A percentile compares a stretch with the other conserved stretches of the same genome.
phyloP scores from a whole-genome alignment of 2,113 vertebrate genomes.

The Notothenia coriiceps region DNA sequence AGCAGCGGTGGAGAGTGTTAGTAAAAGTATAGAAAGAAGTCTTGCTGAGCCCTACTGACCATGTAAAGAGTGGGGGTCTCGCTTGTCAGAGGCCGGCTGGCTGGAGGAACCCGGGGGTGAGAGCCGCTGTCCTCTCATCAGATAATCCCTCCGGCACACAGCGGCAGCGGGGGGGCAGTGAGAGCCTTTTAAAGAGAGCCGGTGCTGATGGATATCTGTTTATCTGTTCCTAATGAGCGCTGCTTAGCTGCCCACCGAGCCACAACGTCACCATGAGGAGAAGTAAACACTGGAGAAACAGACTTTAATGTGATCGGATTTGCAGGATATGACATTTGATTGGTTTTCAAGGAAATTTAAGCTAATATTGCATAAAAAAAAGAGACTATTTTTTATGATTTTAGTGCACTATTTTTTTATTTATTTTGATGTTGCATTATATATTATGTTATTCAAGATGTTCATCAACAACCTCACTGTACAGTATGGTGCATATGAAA shows the following conservation, averaged over 20 bases:
- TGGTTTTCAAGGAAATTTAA: not conserved
- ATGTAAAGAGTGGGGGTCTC: constrained; percentile 85
- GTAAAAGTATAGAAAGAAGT: constrained; percentile 80
- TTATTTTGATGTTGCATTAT: too few species aligned
- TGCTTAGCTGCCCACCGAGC: constrained; percentile 79
- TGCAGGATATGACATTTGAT: not conserved
- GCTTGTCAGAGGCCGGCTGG: constrained; percentile 80
- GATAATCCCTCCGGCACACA: constrained; percentile 74
- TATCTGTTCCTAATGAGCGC: constrained; percentile 84
- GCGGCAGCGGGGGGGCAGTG: constrained; percentile 40
- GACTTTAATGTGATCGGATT: not conserved
- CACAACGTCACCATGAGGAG: constrained; percentile 2
- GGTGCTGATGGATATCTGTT: constrained; percentile 81
- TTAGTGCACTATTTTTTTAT: not conserved
- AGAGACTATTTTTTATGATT: not conserved
- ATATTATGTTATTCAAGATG: too few species aligned
- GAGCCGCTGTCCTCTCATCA: constrained; percentile 54
- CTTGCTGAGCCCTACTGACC: constrained; percentile 89
- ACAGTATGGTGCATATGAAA: too few species aligned
- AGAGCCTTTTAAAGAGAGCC: constrained; percentile 62
- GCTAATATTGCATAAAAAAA: not conserved
- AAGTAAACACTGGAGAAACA: not conserved
- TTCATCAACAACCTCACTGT: too few species aligned
- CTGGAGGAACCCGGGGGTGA: constrained; percentile 72
- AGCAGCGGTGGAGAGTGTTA: not conserved